Evolutionary conservation across 2,888 invertebrate species (phyloP).

Genomic region (Thymelicus lineola): DNA sequence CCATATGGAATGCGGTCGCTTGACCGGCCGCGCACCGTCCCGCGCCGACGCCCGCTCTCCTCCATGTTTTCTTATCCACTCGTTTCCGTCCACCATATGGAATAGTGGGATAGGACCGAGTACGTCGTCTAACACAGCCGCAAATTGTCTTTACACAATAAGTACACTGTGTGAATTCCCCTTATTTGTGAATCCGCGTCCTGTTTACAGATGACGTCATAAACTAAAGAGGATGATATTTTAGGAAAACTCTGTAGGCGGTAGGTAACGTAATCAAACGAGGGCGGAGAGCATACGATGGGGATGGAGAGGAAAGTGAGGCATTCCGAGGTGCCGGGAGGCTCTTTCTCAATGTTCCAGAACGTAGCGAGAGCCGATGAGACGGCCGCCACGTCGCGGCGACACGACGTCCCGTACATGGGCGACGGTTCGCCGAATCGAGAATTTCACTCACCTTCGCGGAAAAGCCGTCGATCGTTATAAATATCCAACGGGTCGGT

Average conservation of each 20-base stretch:
- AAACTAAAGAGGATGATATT: conserved; percentile 38
- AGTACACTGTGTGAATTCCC: conserved; percentile 35
- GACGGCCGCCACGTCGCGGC: conserved; percentile 75
- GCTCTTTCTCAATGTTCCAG: conserved; percentile 59
- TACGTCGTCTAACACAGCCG: conserved; percentile 69
- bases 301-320: conserved; percentile 26
- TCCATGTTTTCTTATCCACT: conserved; percentile 78
- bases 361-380: conserved; percentile 56
- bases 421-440: conserved; percentile 58
- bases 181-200: conserved; percentile 44
- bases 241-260: conserved; percentile 27
- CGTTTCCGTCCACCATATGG: conserved; percentile 78
- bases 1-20: conserved; percentile 83
- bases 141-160: conserved; percentile 47
- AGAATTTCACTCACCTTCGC: conserved; percentile 74
- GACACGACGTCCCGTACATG: conserved; percentile 58
- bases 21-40: conserved; percentile 65
- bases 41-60: conserved; percentile 66
- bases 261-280: conserved; percentile 1
- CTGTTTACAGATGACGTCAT: conserved; percentile 59
- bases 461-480: conserved; percentile 70
- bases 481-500: conserved; percentile 80
- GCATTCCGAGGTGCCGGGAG: conserved; percentile 49
- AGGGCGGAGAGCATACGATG: conserved; percentile 8
- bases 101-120: conserved; percentile 72